Conservation (phyloP, 2,888 invertebrate genomes). For the Dolichopus griseipennis region DNA sequence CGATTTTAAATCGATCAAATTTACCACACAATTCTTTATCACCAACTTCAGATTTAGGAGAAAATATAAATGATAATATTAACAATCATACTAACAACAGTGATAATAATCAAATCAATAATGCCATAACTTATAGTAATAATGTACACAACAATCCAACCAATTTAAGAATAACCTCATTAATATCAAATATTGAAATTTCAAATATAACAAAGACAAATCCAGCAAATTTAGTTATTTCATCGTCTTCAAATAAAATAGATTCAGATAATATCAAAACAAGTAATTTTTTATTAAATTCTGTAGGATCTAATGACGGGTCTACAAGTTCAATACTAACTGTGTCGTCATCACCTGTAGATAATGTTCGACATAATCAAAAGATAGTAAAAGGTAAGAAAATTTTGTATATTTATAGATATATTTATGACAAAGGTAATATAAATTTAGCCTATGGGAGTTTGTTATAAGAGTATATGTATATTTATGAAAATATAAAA, state of each 20-base stretch:
- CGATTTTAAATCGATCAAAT: conserved; percentile 15
- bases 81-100: background rate
- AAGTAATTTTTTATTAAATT: conserved; percentile 9
- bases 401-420: background rate
- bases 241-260: background rate
- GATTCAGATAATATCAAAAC: background rate
- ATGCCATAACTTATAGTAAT: background rate
- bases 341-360: conserved; percentile 18
- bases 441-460: no score
- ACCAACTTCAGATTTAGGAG: background rate
- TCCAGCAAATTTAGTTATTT: background rate
- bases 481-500: no score
- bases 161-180: background rate
- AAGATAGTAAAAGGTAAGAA: conserved; percentile 17
- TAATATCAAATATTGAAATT: background rate
- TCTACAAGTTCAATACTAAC: conserved; percentile 19
- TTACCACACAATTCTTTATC: conserved; percentile 2
- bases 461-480: no score
- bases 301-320: conserved; percentile 19
- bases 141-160: background rate
- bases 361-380: conserved; percentile 16
- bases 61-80: background rate
- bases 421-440: no score
- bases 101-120: background rate
- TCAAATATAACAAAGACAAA: background rate